Evolutionary conservation across 2,888 invertebrate species (phyloP), one percentile per base, ranked within the genome.

Genomic region (Chalcis sispes): DNA sequence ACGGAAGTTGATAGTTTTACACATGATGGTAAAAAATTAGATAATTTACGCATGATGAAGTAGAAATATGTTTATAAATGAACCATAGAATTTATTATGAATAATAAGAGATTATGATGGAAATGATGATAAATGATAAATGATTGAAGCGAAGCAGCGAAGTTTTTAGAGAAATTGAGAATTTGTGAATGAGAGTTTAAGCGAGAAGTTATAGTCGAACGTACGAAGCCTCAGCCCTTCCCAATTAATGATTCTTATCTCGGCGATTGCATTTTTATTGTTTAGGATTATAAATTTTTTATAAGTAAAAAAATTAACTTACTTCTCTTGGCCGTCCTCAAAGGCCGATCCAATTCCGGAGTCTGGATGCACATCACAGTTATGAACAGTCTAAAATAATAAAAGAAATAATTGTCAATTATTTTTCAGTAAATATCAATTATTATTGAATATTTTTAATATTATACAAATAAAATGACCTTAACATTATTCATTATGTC

Each of bases 401-500:
- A n/a, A n/a, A n/a, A 54, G 66, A 62, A 15, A 36, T 56, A 36
- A 65, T 36, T 67, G 4, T 15, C 7, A 48, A 32, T 2, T 18
- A 1, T 27, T 46, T 23, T 23, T 23, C 40, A 46, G n/a, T n/a
- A n/a, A n/a, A 29, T 46, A 77, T 52, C 48, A 52, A 48, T 72
- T 56, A 58, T 23, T 20, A 65, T 61, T 77, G 20, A 77, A 76
- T 25, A 20, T 29, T 54, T 7, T 2, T 20, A 40, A 52, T 32
- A 52, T 15, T 32, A 20, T 40, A 62, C 69, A 61, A 36, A 27
- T 52, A 36, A 62, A 75, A 71, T 73, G 1, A 87, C 88, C 84
- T 93, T 93, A 0, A 94, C 93, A 83, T 94, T 94, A 82, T 92
- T 93, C 91, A 94, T 93, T 10, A 94, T 91, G 67, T 94, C 94